These are phyloP conservation scores for Nebria ingens DNA, from an alignment of 1,140 invertebrate genomes.

Conservation along the genomic window DNA sequence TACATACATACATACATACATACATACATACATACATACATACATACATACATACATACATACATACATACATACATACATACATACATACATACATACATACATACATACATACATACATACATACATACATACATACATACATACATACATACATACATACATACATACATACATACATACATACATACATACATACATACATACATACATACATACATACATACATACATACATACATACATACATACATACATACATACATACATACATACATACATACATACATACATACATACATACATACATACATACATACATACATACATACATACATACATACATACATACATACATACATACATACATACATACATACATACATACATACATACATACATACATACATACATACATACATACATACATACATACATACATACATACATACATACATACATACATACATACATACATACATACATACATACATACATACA, in stretches of 20 bases:
- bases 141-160: not conserved
- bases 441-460: not conserved
- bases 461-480: not conserved
- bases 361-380: not conserved
- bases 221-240: not conserved
- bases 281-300: no score
- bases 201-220: not conserved
- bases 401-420: not conserved
- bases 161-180: not conserved
- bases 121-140: not conserved
- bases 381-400: not conserved
- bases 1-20: not conserved
- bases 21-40: not conserved
- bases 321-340: not conserved
- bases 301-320: not conserved
- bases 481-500: constrained; percentile 6
- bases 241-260: not conserved
- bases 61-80: not conserved
- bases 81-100: no score
- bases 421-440: not conserved
- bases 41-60: not conserved
- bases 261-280: not conserved
- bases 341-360: not conserved
- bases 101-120: not conserved
- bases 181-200: no score